Base-by-base conservation (phyloP, 2,888 invertebrate species). In the Anarsia innoxiella region DNA sequence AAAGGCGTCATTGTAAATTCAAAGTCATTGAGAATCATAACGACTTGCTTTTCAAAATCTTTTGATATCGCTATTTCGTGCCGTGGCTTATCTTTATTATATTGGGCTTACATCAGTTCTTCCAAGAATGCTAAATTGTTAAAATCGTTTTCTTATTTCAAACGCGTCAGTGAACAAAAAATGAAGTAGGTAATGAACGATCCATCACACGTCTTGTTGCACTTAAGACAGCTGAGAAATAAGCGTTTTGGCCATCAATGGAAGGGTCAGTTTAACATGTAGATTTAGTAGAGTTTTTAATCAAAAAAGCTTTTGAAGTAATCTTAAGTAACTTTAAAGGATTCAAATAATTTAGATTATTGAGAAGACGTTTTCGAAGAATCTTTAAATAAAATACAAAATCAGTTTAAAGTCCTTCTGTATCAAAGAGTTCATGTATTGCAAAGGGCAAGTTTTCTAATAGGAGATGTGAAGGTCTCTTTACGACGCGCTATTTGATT, bases 1-100 rank as follows among this genome's bases (percentile, higher is more conserved):
- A n/a, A n/a, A n/a, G n/a, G n/a, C n/a, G n/a, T n/a, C n/a, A n/a
- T n/a, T n/a, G n/a, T n/a, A n/a, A n/a, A n/a, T n/a, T n/a, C n/a
- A n/a, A n/a, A n/a, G n/a, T n/a, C n/a, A n/a, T n/a, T n/a, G n/a
- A 46, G 39, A 19, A 19, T 6, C 19, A 5, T 3, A 19, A 19
- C 4, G 19, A 19, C 19, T 19, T 3, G 19, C 6, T 19, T 19
- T 19, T 6, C 19, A 3, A 6, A 19, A 19, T 19, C 19, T 6
- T 3, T 6, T 19, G 6, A 19, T 19, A 19, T 19, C 6, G 6
- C 19, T 19, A 3, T 19, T 19, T 12, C 12, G 13, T 28, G 5
- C 9, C 2, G 19, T n/a, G 10, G 8, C 15, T 30, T 13, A 26
- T 44, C 44, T 41, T 49, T 51, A 36, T 41, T 39, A 50, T 53